A percentile compares a stretch with the other conserved stretches of the same genome.
These are phyloP conservation scores for Bufotes viridis DNA, from an alignment of 2,797 vertebrate species.

Conservation along the genomic window DNA sequence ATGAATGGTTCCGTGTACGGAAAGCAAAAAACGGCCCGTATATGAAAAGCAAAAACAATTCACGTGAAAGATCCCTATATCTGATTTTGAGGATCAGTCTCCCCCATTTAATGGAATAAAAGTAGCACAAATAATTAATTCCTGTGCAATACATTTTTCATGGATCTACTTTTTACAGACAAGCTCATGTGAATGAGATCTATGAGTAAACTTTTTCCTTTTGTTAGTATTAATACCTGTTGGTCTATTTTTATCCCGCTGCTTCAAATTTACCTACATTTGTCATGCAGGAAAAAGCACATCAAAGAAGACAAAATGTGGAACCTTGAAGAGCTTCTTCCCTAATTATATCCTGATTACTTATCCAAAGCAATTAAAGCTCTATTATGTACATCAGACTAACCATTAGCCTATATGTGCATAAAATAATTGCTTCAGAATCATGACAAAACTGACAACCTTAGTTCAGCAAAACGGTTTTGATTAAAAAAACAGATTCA, in stretches of 20 bases:
- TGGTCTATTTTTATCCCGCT: constrained; percentile 35
- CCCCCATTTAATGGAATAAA: too few species aligned
- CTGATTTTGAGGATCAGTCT: too few species aligned
- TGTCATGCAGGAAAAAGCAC: constrained; percentile 43
- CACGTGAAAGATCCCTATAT: too few species aligned
- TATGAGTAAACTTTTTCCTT: too few species aligned
- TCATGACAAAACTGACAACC: constrained; percentile 56
- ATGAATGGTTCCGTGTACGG: too few species aligned
- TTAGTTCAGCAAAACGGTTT: constrained; percentile 34
- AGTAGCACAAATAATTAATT: too few species aligned
- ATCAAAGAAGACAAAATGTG: constrained; percentile 56
- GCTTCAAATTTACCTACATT: constrained; percentile 48
- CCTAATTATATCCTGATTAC: constrained; percentile 59
- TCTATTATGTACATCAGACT: constrained; percentile 58
- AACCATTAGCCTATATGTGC: constrained; percentile 61
- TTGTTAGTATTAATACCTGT: constrained; percentile 12
- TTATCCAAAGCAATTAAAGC: constrained; percentile 59
- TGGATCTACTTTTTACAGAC: too few species aligned
- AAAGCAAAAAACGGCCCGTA: too few species aligned
- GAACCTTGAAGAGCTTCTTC: constrained; percentile 54
- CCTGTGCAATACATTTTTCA: too few species aligned
- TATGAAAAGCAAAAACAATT: too few species aligned
- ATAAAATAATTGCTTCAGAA: constrained; percentile 60
- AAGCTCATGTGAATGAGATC: too few species aligned
- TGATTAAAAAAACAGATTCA: constrained; percentile 52